These are phyloP conservation scores for Papilio elwesi DNA, from an alignment of 2,888 invertebrate genomes.

Conservation along the genomic window DNA sequence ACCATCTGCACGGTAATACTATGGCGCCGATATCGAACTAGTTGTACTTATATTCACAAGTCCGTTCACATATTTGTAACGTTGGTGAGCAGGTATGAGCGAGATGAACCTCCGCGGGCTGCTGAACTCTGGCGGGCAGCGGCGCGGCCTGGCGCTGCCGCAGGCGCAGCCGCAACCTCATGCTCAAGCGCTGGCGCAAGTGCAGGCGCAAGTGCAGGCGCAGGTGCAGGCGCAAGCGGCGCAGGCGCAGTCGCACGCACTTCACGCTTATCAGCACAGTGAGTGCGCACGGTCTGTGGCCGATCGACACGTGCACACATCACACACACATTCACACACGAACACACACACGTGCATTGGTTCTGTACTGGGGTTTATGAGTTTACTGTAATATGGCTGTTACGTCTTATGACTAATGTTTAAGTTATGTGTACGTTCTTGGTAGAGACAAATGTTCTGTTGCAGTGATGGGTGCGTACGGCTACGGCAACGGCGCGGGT, in stretches of 20 bases:
- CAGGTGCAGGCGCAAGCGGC: constrained; percentile 39
- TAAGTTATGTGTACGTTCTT: not conserved
- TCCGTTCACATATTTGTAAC: not conserved
- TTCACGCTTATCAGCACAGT: constrained; percentile 74
- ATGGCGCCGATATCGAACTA: too few relatives aligned
- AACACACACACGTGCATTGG: not conserved
- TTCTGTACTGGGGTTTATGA: not conserved
- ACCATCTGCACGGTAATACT: constrained; percentile 81
- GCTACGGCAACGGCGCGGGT: constrained; percentile 58
- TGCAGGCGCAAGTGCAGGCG: constrained; percentile 41
- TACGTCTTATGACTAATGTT: not conserved
- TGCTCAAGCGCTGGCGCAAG: not conserved
- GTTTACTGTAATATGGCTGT: not conserved
- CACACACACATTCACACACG: constrained; percentile 20
- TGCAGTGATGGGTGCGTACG: constrained; percentile 72
- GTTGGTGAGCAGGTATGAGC: constrained; percentile 61
- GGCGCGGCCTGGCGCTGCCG: constrained; percentile 50
- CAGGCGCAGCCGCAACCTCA: constrained; percentile 39
- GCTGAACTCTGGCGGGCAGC: constrained; percentile 64
- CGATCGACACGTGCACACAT: not conserved
- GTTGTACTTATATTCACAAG: not conserved
- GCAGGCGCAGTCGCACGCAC: constrained; percentile 47
- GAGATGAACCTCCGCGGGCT: constrained; percentile 80
- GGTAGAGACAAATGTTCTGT: not conserved
- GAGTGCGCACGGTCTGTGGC: constrained; percentile 49